phyloP scores from a whole-genome alignment of 30 jellyfish, hydroid and myxozoan genomes.

The Chironex yamaguchii region DNA sequence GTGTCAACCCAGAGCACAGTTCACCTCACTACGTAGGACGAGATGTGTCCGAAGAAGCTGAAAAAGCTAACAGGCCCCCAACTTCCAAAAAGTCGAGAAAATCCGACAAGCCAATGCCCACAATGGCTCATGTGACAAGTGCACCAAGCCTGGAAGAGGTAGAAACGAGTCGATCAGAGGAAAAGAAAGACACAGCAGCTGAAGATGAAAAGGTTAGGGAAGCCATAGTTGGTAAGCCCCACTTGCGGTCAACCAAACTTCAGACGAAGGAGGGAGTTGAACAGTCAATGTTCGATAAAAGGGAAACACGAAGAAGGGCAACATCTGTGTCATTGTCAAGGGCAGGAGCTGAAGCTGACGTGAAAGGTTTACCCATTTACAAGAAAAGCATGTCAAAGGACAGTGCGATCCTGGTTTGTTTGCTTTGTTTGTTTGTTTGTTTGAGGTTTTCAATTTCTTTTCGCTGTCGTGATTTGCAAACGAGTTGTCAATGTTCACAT shows the following conservation, averaged over 20 bases:
- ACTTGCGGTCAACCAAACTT: not conserved
- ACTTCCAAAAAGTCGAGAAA: not conserved
- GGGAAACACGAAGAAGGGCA: not conserved
- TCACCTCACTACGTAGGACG: too few species aligned
- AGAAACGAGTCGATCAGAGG: not conserved
- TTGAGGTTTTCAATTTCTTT: too few species aligned
- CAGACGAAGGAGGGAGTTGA: not conserved
- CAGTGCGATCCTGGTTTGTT: too few species aligned
- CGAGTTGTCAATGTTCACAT: too few species aligned
- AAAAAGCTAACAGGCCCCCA: not conserved
- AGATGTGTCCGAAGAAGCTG: not conserved
- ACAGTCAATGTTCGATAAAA: not conserved
- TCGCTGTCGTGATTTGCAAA: too few species aligned
- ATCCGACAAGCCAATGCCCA: not conserved
- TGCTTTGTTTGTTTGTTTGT: too few species aligned
- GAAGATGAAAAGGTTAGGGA: not conserved
- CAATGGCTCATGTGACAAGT: not conserved
- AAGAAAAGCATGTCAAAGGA: not conserved
- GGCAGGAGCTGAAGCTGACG: not conserved
- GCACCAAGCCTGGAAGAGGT: not conserved
- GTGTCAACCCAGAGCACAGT: too few species aligned
- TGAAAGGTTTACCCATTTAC: not conserved
- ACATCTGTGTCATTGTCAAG: not conserved
- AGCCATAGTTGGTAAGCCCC: not conserved
- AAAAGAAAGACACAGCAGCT: not conserved